Percentiles rank a stretch among this genome's conserved stretches.
These are phyloP conservation scores for Pseudolaguvia tuberculata DNA, from an alignment of 2,113 vertebrate genomes.

Conservation along the genomic window DNA sequence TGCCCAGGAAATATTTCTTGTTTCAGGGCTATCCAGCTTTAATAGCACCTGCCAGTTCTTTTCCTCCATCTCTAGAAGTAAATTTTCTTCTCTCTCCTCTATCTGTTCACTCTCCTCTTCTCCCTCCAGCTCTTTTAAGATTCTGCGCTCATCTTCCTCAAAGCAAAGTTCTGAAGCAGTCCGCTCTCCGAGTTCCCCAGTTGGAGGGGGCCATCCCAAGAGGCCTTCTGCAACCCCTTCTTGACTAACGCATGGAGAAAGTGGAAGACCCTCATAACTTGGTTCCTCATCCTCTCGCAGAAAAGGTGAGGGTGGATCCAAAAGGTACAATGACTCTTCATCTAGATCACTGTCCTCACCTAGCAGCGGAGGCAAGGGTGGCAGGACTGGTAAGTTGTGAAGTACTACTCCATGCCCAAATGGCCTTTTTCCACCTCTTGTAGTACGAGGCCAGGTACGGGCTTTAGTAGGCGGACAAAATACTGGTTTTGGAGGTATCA, in stretches of 20 bases:
- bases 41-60: slow-evolving; percentile 74
- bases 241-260: slow-evolving; percentile 88
- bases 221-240: slow-evolving; percentile 76
- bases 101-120: slow-evolving; percentile 52
- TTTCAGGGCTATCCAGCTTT: slow-evolving; percentile 68
- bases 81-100: slow-evolving; percentile 55
- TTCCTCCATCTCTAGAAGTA: slow-evolving; percentile 71
- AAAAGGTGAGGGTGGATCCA: slow-evolving; percentile 73
- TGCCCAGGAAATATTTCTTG: slow-evolving; percentile 58
- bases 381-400: slow-evolving; percentile 65
- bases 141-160: slow-evolving; percentile 89
- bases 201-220: slow-evolving; percentile 69
- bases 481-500: slow-evolving; percentile 67
- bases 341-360: slow-evolving; percentile 66
- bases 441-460: slow-evolving; percentile 72
- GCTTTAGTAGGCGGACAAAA: slow-evolving; percentile 74
- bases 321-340: slow-evolving; percentile 68
- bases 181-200: slow-evolving; percentile 74
- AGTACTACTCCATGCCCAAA: slow-evolving; percentile 55
- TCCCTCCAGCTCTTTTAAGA: slow-evolving; percentile 79
- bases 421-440: slow-evolving; percentile 60
- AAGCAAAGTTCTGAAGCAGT: slow-evolving; percentile 92
- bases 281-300: slow-evolving; percentile 64
- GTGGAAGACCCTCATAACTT: slow-evolving; percentile 65
- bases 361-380: slow-evolving; percentile 66